phyloP scores from a whole-genome alignment of 92 coral and sea anemone species.

The Meandrina meandrites region DNA sequence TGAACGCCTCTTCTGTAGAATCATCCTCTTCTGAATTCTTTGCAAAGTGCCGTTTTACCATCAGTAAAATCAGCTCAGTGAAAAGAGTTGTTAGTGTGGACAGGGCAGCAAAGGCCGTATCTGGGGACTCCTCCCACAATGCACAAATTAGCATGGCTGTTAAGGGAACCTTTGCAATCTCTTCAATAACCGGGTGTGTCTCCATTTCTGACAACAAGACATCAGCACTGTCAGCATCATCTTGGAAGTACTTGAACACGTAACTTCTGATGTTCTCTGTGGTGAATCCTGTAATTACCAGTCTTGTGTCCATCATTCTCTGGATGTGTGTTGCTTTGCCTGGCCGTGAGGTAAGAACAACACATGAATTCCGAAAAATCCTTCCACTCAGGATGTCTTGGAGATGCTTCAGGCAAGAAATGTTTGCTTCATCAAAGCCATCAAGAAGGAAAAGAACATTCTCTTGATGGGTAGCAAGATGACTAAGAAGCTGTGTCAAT shows the following conservation, averaged over 20 bases:
- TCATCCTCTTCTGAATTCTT: slow-evolving; percentile 39
- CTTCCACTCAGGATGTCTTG: slow-evolving; percentile 71
- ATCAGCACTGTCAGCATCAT: slow-evolving; percentile 66
- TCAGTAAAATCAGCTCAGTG: slow-evolving; percentile 62
- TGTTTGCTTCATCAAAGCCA: slow-evolving; percentile 77
- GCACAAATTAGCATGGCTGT: slow-evolving; percentile 84
- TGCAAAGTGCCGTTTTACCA: slow-evolving; percentile 73
- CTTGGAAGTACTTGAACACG: slow-evolving; percentile 74
- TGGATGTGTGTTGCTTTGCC: slow-evolving; percentile 66
- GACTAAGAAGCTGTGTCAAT: slow-evolving; percentile 51
- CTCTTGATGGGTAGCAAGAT: slow-evolving; percentile 59
- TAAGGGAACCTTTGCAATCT: slow-evolving; percentile 76
- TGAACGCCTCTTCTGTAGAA: slow-evolving; percentile 45
- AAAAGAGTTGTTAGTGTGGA: slow-evolving; percentile 76
- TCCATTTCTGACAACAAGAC: slow-evolving; percentile 62
- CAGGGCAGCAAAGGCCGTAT: slow-evolving; percentile 48
- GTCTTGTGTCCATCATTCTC: slow-evolving; percentile 64
- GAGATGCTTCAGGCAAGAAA: slow-evolving; percentile 56
- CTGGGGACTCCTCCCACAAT: slow-evolving; percentile 81
- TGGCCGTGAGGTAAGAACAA: slow-evolving; percentile 70
- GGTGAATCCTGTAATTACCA: slow-evolving; percentile 72
- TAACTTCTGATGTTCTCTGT: slow-evolving; percentile 67
- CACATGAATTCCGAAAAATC: slow-evolving; percentile 68
- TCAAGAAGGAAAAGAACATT: slow-evolving; percentile 72
- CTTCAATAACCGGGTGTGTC: slow-evolving; percentile 73